A percentile compares a stretch with the other conserved stretches of the same genome.
Conservation (phyloP, 2,113 vertebrate species). For the Pongo abelii region DNA sequence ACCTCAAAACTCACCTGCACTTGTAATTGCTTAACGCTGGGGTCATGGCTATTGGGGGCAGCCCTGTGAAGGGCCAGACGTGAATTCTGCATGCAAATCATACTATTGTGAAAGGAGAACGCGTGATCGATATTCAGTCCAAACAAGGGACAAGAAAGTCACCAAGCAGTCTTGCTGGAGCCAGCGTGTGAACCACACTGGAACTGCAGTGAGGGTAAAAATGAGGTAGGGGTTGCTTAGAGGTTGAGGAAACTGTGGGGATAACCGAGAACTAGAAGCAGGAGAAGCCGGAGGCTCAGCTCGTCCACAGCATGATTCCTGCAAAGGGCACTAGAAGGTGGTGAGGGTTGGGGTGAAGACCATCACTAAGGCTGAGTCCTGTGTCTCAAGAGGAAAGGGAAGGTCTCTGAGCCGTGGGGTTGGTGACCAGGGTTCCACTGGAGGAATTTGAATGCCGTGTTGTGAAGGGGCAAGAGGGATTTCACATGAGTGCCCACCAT, state of each 20-base stretch:
- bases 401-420: accelerated
- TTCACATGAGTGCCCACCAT: accelerated
- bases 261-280: accelerated
- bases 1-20: no score
- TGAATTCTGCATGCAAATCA: neutral
- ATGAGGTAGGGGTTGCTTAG: accelerated
- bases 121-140: accelerated
- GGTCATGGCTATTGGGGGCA: accelerated
- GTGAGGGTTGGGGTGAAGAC: accelerated
- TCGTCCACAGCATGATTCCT: accelerated
- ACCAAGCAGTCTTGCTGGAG: accelerated
- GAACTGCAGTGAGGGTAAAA: accelerated
- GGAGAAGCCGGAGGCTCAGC: neutral
- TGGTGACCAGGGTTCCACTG: accelerated
- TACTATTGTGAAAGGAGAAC: neutral
- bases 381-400: neutral
- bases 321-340: no score
- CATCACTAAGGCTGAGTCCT: accelerated
- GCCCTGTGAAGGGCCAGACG: accelerated
- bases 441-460: accelerated
- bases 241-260: accelerated
- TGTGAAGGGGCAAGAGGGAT: accelerated
- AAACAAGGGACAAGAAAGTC: accelerated
- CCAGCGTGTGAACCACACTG: accelerated
- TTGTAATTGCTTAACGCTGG: neutral